Evolutionary conservation across 2,888 invertebrate species (phyloP), one percentile per base, ranked within the genome.

Genomic region (Panopea generosa): DNA sequence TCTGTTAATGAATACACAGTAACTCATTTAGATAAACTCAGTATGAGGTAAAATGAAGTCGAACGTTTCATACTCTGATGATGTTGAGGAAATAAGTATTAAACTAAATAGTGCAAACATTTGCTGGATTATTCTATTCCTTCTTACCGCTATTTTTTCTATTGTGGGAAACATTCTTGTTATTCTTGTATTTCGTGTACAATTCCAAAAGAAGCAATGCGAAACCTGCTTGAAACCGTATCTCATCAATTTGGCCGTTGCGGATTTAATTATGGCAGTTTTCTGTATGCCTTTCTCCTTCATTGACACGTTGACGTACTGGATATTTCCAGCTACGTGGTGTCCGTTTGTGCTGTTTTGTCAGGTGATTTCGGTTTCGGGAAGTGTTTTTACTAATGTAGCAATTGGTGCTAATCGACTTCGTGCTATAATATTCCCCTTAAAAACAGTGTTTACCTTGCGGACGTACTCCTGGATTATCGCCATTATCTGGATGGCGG

Each of bases 271-370:
- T 68, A 97, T 98, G 95, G 96, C 97, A 0, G 90, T 97, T 26
- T 96, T 98, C 88, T 98, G 98, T 93, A 96, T 98, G 79, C 98
- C 98, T 2, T 97, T 97, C 90, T 96, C 97, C 1, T 97, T 93
- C 84, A 93, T 93, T 3, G 90, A 90, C 86, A 92, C 92, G 38
- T 91, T 93, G 87, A 83, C 86, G 9, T 88, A 91, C 33, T 94
- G 94, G 94, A 89, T 94, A 40, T 94, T 94, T 87, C 91, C 92
- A 20, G 91, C 90, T 2, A 89, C 91, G 49, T 92, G 94, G 90
- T 94, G 94, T 83, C 92, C 93, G 0, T 84, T 94, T 7, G 94
- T 93, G 59, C 92, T 91, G 79, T 94, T 91, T 88, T 93, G 92
- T 90, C 94, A 92, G 86, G 92, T 92, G 72, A 91, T 92, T 75